Percentiles rank a stretch among this genome's conserved stretches.
Conservation (phyloP, 2,797 vertebrate genomes). For the Thalassophryne amazonica region DNA sequence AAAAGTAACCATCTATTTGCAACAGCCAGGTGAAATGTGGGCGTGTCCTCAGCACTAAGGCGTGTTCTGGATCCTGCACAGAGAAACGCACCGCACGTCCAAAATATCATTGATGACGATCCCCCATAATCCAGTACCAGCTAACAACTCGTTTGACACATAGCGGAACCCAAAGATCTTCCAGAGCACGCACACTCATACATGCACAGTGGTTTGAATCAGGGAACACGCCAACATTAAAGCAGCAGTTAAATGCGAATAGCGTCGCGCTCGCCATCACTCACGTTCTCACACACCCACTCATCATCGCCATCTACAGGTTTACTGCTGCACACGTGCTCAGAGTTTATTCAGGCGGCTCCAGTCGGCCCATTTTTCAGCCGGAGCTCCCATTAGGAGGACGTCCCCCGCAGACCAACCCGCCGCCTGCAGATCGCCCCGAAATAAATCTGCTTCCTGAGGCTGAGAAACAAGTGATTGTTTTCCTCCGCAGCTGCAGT, state of each 20-base stretch:
- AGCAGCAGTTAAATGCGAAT: conserved; percentile 25
- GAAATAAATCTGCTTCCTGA: conserved; percentile 38
- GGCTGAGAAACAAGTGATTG: conserved; percentile 39
- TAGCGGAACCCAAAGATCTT: no score
- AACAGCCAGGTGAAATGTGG: no score
- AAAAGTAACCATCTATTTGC: no score
- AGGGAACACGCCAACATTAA: conserved; percentile 30
- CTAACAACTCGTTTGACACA: no score
- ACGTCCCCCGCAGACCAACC: conserved; percentile 38
- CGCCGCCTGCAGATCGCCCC: conserved; percentile 11
- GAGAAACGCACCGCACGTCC: no score
- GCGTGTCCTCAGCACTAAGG: no score
- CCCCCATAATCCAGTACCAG: no score
- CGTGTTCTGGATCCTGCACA: no score
- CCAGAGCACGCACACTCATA: not conserved
- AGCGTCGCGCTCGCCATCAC: conserved; percentile 15
- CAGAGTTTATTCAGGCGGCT: conserved; percentile 9
- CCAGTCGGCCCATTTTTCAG: conserved; percentile 31
- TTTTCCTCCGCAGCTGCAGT: conserved; percentile 14
- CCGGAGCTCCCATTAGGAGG: conserved; percentile 25
- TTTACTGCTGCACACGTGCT: not conserved
- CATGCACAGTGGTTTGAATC: no score
- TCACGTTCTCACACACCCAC: not conserved
- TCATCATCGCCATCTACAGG: not conserved
- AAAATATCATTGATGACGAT: no score